Percentiles rank a stretch among this genome's conserved stretches.
Evolutionary conservation across 1,140 invertebrate genomes (phyloP).

Genomic region (Caerostris extrusa): DNA sequence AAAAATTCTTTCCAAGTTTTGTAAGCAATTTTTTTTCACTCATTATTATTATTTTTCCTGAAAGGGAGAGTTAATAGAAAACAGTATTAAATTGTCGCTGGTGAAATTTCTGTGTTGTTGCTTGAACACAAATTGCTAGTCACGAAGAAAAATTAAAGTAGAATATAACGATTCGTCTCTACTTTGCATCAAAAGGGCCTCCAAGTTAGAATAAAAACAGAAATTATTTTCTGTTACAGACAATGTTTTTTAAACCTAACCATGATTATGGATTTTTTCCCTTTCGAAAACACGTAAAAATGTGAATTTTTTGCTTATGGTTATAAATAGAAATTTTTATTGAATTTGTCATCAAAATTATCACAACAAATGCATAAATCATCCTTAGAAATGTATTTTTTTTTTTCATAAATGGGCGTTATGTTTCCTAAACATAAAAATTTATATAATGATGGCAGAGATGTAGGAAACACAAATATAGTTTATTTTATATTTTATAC

Average conservation of each 20-base stretch:
- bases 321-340: neutral
- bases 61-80: neutral
- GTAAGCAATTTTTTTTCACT: neutral
- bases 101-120: slow-evolving; percentile 29
- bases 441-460: too few species aligned
- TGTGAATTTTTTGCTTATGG: neutral
- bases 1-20: neutral
- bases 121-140: slow-evolving; percentile 24
- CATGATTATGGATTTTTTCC: neutral
- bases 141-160: neutral
- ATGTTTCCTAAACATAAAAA: too few species aligned
- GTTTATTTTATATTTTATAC: too few species aligned
- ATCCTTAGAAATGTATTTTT: too few species aligned
- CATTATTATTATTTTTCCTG: neutral
- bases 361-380: too few species aligned
- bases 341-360: too few species aligned
- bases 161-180: neutral
- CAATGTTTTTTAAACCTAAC: neutral
- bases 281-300: neutral
- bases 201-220: neutral
- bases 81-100: neutral
- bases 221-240: neutral
- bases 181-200: neutral
- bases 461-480: too few species aligned
- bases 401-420: too few species aligned